Evolutionary conservation across 2,113 vertebrate genomes (phyloP).

Genomic region (Rhabdornis inornatus): DNA sequence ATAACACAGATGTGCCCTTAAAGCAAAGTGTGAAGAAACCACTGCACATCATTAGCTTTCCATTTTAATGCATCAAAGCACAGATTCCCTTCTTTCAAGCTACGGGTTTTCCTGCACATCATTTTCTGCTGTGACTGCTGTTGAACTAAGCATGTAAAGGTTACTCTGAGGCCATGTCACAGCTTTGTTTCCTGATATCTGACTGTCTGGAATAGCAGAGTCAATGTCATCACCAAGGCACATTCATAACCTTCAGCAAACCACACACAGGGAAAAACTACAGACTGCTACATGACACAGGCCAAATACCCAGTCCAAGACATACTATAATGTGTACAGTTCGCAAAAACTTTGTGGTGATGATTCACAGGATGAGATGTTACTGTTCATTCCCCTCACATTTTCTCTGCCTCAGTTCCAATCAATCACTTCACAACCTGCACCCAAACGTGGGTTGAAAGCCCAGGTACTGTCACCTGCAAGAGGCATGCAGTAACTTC

Average conservation of each 20-base stretch:
- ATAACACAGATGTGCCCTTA: not conserved
- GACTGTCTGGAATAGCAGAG: not conserved
- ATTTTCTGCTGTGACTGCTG: not conserved
- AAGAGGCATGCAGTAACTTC: accelerated
- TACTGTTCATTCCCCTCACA: not conserved
- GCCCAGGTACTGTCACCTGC: not conserved
- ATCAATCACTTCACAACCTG: not conserved
- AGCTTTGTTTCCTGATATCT: not conserved
- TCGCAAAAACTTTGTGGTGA: not conserved
- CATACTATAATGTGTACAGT: accelerated
- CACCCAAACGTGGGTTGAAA: not conserved
- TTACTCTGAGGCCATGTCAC: not conserved
- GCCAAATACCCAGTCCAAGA: not conserved
- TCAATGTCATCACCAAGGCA: not conserved
- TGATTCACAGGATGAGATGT: not conserved
- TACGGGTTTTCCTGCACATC: not conserved
- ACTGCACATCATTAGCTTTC: not conserved
- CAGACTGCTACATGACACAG: not conserved
- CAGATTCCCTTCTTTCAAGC: not conserved
- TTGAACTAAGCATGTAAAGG: not conserved
- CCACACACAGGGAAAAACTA: not conserved
- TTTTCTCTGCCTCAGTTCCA: not conserved
- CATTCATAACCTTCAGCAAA: not conserved
- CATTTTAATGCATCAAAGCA: not conserved
- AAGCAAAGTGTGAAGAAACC: not conserved